These are phyloP conservation scores for Aeoliscus strigatus DNA, from an alignment of 2,797 vertebrate species.

Conservation along the genomic window DNA sequence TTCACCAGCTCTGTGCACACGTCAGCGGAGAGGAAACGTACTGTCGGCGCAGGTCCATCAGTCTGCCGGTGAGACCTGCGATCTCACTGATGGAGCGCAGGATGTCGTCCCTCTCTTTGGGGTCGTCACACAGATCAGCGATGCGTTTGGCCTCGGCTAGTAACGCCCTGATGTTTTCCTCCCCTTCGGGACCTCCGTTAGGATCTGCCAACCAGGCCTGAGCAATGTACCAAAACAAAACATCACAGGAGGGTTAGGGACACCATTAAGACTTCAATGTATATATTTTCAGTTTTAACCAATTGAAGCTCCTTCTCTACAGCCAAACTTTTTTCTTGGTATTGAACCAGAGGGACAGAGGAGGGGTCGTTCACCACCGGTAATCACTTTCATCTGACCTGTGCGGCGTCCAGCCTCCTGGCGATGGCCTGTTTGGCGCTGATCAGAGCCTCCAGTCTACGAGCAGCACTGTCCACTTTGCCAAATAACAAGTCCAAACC, in stretches of 20 bases:
- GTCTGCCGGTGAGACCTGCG: conserved; percentile 86
- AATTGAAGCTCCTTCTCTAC: too few species aligned
- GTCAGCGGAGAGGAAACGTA: conserved; percentile 58
- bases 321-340: too few species aligned
- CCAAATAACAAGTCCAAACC: conserved; percentile 92
- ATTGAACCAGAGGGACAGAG: not conserved
- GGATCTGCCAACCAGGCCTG: conserved; percentile 97
- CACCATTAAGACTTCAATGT: not conserved
- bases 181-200: conserved; percentile 90
- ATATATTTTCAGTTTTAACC: too few species aligned
- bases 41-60: conserved; percentile 88
- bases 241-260: not conserved
- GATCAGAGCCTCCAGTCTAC: conserved; percentile 91
- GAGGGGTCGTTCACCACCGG: conserved; percentile 4
- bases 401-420: conserved; percentile 92
- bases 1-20: conserved; percentile 6
- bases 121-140: conserved; percentile 92
- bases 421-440: conserved; percentile 94
- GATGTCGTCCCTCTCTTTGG: conserved; percentile 95
- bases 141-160: conserved; percentile 92
- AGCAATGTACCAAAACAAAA: conserved; percentile 1
- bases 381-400: conserved; percentile 74
- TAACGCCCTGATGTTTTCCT: conserved; percentile 89
- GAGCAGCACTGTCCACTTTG: conserved; percentile 91
- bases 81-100: conserved; percentile 93